phyloP scores from a whole-genome alignment of 92 coral and sea anemone species.

The Phymanthus crucifer region DNA sequence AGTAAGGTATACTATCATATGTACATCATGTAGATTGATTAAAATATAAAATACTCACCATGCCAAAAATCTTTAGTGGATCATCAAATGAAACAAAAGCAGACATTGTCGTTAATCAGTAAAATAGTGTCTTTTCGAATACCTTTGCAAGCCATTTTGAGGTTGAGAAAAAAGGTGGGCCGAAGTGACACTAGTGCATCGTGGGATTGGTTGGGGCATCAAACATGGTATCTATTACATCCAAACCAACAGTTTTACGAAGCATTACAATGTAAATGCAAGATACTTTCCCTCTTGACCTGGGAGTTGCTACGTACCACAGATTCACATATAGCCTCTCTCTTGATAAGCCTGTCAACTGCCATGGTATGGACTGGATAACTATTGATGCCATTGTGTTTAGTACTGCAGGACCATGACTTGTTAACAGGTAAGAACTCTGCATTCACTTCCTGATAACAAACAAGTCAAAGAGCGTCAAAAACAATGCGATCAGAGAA shows the following conservation, averaged over 20 bases:
- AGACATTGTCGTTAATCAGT: constrained; percentile 5
- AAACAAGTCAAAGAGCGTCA: not conserved
- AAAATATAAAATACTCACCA: constrained; percentile 10
- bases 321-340: constrained; percentile 89
- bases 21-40: not conserved
- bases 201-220: too few relatives aligned
- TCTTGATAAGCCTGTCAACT: constrained; percentile 70
- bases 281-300: too few relatives aligned
- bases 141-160: too few relatives aligned
- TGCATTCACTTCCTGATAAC: constrained; percentile 38
- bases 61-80: constrained; percentile 51
- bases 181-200: too few relatives aligned
- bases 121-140: too few relatives aligned
- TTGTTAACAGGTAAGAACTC: constrained; percentile 27
- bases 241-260: too few relatives aligned
- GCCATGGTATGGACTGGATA: constrained; percentile 72
- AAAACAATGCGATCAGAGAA: too few relatives aligned
- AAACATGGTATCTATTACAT: too few relatives aligned
- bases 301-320: constrained; percentile 50
- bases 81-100: not conserved
- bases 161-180: too few relatives aligned
- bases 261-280: too few relatives aligned
- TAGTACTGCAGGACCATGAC: constrained; percentile 14
- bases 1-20: not conserved
- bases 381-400: constrained; percentile 10